Conservation (phyloP, 1,140 invertebrate species). For the Sweltsa coloradensis region DNA sequence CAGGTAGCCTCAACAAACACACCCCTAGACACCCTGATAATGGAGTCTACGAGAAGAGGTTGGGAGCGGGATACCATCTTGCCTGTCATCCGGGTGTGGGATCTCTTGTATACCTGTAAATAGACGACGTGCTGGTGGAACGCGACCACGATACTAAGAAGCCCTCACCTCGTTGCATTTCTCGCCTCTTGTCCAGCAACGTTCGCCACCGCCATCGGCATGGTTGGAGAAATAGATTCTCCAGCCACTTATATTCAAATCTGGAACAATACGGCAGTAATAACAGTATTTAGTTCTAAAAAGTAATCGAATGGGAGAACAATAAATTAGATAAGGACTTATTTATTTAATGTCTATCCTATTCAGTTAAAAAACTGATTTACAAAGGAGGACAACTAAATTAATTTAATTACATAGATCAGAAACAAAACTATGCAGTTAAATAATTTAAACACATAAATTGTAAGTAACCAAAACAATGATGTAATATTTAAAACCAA, state of each 20-base stretch:
- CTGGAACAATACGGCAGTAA: slow-evolving; percentile 22
- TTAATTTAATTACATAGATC: no score
- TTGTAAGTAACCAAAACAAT: no score
- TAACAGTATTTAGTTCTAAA: background rate
- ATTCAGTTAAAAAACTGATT: background rate
- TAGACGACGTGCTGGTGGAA: slow-evolving; percentile 47
- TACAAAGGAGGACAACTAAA: no score
- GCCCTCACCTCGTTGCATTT: slow-evolving; percentile 40
- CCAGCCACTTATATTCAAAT: slow-evolving; percentile 31
- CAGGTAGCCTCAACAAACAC: no score
- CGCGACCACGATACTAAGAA: slow-evolving; percentile 50
- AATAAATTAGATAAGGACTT: no score
- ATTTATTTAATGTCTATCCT: background rate
- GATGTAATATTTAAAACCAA: no score
- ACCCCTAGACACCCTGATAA: no score
- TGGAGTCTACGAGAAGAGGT: no score
- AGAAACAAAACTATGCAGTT: no score
- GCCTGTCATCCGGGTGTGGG: no score
- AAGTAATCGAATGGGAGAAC: background rate
- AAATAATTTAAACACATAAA: no score
- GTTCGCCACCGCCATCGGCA: slow-evolving; percentile 36
- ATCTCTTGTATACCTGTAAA: slow-evolving; percentile 54
- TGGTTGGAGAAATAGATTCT: slow-evolving; percentile 38
- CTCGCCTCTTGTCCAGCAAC: slow-evolving; percentile 32
- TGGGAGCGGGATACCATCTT: no score